Conservation (phyloP, 2,888 invertebrate genomes). For the Coelinius sp. region DNA sequence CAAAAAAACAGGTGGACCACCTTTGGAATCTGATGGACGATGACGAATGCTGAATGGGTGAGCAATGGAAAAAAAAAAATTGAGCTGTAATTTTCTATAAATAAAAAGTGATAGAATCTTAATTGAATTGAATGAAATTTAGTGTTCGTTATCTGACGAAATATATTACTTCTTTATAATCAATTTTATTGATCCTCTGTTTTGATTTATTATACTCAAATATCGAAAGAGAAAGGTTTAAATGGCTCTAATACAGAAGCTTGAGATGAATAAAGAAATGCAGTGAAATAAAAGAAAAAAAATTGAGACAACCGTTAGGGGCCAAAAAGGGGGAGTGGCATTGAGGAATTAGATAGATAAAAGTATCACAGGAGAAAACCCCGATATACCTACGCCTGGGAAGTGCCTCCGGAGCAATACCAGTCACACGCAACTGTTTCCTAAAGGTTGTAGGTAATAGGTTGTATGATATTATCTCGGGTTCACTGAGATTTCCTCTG, state of each 20-base stretch:
- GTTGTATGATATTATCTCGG: not conserved
- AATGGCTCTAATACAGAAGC: not conserved
- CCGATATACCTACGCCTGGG: slow-evolving; percentile 44
- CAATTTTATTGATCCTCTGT: not conserved
- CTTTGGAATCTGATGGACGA: not conserved
- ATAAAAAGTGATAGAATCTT: not conserved
- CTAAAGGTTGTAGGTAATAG: slow-evolving; percentile 1
- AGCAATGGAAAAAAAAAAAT: not conserved
- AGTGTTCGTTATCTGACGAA: not conserved
- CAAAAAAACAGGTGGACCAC: slow-evolving; percentile 10
- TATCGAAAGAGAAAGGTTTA: not conserved
- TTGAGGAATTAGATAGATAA: slow-evolving; percentile 52
- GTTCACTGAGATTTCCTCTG: not conserved
- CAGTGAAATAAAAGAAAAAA: slow-evolving; percentile 31
- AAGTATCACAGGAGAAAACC: slow-evolving; percentile 49
- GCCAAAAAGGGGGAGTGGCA: slow-evolving; percentile 47
- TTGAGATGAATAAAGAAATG: slow-evolving; percentile 13
- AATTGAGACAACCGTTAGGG: slow-evolving; percentile 50
- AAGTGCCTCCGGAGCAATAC: slow-evolving; percentile 52
- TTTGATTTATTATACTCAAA: not conserved
- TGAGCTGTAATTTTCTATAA: not conserved
- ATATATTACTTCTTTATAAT: no score
- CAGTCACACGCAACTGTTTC: slow-evolving; percentile 51
- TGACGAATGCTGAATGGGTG: not conserved
- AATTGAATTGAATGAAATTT: not conserved